These are phyloP conservation scores for Poeciliopsis occidentalis DNA, from an alignment of 2,113 vertebrate genomes.

Conservation along the genomic window DNA sequence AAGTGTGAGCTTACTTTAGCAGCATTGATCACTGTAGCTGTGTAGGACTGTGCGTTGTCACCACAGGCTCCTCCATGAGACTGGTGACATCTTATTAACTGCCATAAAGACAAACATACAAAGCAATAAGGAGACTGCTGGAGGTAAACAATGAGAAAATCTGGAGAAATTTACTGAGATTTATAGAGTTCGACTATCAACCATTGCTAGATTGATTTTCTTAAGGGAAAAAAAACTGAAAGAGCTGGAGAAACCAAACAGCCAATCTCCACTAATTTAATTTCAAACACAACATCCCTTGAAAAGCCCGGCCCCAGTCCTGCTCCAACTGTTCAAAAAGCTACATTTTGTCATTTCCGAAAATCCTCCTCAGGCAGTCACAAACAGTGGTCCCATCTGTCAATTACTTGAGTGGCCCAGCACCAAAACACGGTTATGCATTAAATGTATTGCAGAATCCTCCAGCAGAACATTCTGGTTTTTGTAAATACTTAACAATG, in stretches of 20 bases:
- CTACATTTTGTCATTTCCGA: constrained; percentile 51
- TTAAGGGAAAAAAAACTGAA: constrained; percentile 4
- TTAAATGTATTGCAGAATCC: constrained; percentile 58
- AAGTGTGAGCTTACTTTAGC: constrained; percentile 89
- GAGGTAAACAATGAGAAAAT: background rate
- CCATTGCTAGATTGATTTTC: constrained; percentile 43
- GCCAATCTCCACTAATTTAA: constrained; percentile 47
- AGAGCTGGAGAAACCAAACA: constrained; percentile 13
- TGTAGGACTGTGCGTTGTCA: constrained; percentile 98
- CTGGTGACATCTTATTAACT: constrained; percentile 98
- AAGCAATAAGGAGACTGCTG: background rate
- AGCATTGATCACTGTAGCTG: constrained; percentile 97
- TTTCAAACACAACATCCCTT: constrained; percentile 42
- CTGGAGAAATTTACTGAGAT: constrained; percentile 10
- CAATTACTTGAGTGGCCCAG: constrained; percentile 66
- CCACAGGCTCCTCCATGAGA: constrained; percentile 97
- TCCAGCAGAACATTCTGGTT: constrained; percentile 41
- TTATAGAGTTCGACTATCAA: constrained; percentile 6
- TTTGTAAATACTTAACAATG: constrained; percentile 71
- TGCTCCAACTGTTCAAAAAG: constrained; percentile 30
- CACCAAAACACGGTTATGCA: constrained; percentile 56
- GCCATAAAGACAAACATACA: constrained; percentile 39
- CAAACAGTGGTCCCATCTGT: constrained; percentile 68
- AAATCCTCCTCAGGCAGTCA: constrained; percentile 53
- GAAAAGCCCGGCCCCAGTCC: constrained; percentile 25